Conservation (phyloP, 2,113 vertebrate genomes). For the Siniperca chuatsi region DNA sequence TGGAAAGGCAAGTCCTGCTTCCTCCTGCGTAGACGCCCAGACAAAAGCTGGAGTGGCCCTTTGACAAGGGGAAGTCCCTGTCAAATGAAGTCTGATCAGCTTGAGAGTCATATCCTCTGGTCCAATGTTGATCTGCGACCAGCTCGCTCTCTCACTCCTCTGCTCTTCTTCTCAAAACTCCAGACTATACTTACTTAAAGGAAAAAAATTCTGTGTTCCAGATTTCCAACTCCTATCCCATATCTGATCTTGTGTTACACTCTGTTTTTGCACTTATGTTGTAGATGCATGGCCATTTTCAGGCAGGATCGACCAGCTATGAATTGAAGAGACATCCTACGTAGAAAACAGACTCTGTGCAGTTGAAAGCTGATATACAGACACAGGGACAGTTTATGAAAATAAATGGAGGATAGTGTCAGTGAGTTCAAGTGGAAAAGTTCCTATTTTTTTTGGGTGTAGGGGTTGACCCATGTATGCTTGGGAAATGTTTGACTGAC, state of each 20-base stretch:
- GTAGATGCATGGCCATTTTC: slow-evolving; percentile 31
- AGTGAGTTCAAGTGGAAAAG: slow-evolving; percentile 70
- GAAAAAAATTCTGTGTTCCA: slow-evolving; percentile 29
- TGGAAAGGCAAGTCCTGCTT: slow-evolving; percentile 45
- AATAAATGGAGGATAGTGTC: slow-evolving; percentile 53
- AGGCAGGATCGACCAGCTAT: slow-evolving; percentile 8
- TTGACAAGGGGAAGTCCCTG: slow-evolving; percentile 62
- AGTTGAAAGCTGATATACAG: slow-evolving; percentile 46
- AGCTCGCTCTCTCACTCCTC: slow-evolving; percentile 31
- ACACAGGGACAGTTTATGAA: slow-evolving; percentile 50
- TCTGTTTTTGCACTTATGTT: slow-evolving; percentile 66
- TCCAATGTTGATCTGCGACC: slow-evolving; percentile 3
- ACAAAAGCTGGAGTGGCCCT: slow-evolving; percentile 52
- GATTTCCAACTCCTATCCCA: slow-evolving; percentile 40
- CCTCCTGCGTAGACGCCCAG: slow-evolving; percentile 47
- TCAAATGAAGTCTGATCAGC: slow-evolving; percentile 45
- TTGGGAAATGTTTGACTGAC: slow-evolving; percentile 69
- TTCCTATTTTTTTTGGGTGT: slow-evolving; percentile 40
- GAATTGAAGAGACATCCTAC: slow-evolving; percentile 55
- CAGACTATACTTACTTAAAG: slow-evolving; percentile 31
- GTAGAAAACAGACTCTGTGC: slow-evolving; percentile 27
- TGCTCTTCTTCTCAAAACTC: slow-evolving; percentile 30
- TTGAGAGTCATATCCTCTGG: slow-evolving; percentile 37
- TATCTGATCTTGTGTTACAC: slow-evolving; percentile 56
- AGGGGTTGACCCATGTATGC: slow-evolving; percentile 42